Percentiles rank a stretch among this genome's conserved stretches.
These are phyloP conservation scores for Actinia tenebrosa DNA, from an alignment of 64 coral and sea anemone genomes.

Conservation along the genomic window DNA sequence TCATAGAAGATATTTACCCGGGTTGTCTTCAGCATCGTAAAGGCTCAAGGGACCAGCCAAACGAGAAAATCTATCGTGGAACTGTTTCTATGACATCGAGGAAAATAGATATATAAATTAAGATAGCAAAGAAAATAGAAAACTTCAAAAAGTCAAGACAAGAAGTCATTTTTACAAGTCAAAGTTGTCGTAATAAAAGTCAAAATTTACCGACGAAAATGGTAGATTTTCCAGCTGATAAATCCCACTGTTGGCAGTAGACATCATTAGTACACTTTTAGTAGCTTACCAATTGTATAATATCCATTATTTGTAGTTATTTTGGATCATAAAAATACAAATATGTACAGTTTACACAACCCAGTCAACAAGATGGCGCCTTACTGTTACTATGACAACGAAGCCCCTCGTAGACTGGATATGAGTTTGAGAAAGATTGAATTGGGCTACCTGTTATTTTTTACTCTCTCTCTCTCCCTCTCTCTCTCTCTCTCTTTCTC, in stretches of 20 bases:
- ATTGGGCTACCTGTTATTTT: not conserved
- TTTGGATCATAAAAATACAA: not conserved
- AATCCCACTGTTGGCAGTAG: constrained; percentile 36
- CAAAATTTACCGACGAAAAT: constrained; percentile 67
- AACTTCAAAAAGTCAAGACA: not conserved
- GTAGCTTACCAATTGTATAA: not conserved
- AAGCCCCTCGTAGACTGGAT: not conserved
- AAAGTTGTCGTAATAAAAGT: not conserved
- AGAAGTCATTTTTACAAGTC: not conserved
- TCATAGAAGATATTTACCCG: constrained; percentile 30
- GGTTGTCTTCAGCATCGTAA: constrained; percentile 65
- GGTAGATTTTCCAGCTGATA: constrained; percentile 81
- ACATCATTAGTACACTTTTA: constrained; percentile 17
- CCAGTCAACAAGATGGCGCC: constrained; percentile 7
- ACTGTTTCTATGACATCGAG: constrained; percentile 58
- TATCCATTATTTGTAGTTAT: not conserved
- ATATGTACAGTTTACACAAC: not conserved
- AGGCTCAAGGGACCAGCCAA: constrained; percentile 71
- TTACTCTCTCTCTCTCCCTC: not conserved
- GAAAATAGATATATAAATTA: not conserved
- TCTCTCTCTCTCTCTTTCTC: not conserved
- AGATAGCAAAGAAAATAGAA: not conserved
- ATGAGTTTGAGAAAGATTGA: not conserved
- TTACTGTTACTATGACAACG: not conserved
- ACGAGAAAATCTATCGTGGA: constrained; percentile 71